phyloP scores from a whole-genome alignment of 1,140 invertebrate genomes.

The Plectrocnemia conspersa region DNA sequence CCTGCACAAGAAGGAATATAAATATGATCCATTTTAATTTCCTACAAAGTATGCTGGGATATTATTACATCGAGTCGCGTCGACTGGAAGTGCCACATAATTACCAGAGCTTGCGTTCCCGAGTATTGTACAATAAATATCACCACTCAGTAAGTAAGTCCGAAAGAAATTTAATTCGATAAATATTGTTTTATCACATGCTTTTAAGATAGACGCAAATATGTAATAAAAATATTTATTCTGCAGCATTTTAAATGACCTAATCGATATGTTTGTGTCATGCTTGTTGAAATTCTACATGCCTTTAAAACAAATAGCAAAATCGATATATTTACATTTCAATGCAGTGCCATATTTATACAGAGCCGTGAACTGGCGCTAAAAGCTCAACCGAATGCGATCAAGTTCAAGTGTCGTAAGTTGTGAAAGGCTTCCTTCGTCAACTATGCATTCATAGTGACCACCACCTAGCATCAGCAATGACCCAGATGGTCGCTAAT shows the following conservation, averaged over 20 bases:
- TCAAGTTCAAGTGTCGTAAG: background rate
- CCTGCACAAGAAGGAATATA: too few species aligned
- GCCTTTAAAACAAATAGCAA: background rate
- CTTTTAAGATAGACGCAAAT: too few species aligned
- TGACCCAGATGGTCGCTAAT: conserved; percentile 20
- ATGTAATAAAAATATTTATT: too few species aligned
- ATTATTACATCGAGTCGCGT: too few species aligned
- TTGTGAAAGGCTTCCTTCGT: background rate
- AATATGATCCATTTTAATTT: too few species aligned
- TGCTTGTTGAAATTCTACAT: background rate
- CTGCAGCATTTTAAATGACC: background rate
- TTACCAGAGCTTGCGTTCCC: too few species aligned
- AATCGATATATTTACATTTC: background rate
- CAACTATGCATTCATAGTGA: background rate
- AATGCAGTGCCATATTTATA: background rate
- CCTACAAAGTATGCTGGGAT: too few species aligned
- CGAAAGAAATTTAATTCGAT: too few species aligned
- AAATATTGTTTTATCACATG: too few species aligned
- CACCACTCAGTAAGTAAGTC: too few species aligned
- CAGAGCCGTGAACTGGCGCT: background rate
- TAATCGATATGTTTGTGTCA: background rate
- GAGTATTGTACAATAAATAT: too few species aligned
- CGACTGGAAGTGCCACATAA: too few species aligned
- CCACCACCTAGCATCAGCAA: conserved; percentile 4
- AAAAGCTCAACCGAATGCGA: background rate